Percentiles rank a stretch among this genome's conserved stretches.
Evolutionary conservation across 2,888 invertebrate species (phyloP).

Genomic region (Schizotus pectinicornis): DNA sequence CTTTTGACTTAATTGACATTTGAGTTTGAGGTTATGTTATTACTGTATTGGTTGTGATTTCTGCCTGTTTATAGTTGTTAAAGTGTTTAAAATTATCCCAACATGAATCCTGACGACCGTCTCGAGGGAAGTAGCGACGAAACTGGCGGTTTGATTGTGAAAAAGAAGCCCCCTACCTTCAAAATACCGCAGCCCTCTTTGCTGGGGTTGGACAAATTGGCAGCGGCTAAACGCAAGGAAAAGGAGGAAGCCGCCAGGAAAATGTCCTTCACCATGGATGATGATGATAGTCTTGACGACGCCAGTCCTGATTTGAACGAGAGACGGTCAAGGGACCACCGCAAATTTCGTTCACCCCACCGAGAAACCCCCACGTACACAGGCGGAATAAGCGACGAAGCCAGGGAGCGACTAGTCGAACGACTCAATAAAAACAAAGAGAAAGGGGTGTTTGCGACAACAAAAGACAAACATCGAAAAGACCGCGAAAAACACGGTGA

Average conservation of each 20-base stretch:
- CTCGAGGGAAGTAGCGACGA: conserved; percentile 71
- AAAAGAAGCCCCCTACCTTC: conserved; percentile 73
- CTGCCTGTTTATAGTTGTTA: neutral
- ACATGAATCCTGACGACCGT: conserved; percentile 61
- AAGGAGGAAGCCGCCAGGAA: conserved; percentile 67
- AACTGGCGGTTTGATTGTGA: conserved; percentile 74
- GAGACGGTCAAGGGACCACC: conserved; percentile 50
- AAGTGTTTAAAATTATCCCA: neutral
- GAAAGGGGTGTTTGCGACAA: conserved; percentile 75
- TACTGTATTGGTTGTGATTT: neutral
- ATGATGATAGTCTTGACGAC: conserved; percentile 59
- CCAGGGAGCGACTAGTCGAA: conserved; percentile 74
- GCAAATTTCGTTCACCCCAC: conserved; percentile 78
- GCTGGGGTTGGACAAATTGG: conserved; percentile 84
- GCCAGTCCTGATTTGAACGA: conserved; percentile 48
- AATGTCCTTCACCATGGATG: conserved; percentile 66
- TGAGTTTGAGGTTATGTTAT: too few species aligned
- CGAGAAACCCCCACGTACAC: conserved; percentile 95
- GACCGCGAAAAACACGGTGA: conserved; percentile 35
- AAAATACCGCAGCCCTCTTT: conserved; percentile 80
- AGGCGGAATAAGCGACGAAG: conserved; percentile 86
- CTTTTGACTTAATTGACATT: too few species aligned
- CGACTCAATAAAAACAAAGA: conserved; percentile 67
- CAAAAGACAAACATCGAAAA: conserved; percentile 59
- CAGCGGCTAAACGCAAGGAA: conserved; percentile 73